phyloP scores from a whole-genome alignment of 2,113 vertebrate species.

The Pomatorhinus ruficollis region DNA sequence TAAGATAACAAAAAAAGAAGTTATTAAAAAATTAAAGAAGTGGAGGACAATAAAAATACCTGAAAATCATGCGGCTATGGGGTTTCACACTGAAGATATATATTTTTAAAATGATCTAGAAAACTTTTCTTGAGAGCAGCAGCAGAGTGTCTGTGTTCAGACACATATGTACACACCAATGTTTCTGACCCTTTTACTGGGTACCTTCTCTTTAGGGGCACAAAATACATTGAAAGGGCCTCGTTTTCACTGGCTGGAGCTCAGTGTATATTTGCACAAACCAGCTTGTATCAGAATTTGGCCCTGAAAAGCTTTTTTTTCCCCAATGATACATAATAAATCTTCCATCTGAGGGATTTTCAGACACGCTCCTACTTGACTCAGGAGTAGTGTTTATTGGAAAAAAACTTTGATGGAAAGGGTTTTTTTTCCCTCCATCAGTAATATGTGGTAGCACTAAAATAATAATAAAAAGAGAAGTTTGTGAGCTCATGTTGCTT shows the following conservation, averaged over 20 bases:
- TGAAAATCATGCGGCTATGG: not conserved
- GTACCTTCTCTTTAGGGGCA: not conserved
- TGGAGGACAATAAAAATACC: not conserved
- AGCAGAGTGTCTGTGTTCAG: not conserved
- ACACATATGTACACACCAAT: fast-evolving
- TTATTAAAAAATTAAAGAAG: not conserved
- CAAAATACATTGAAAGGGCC: not conserved
- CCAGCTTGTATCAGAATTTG: conserved; percentile 34
- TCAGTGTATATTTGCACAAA: not conserved
- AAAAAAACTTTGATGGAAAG: conserved; percentile 43
- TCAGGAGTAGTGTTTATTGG: not conserved
- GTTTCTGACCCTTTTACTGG: not conserved
- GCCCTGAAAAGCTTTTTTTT: not conserved
- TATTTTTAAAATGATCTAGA: not conserved
- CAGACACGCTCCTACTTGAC: conserved; percentile 53
- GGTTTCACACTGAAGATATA: not conserved
- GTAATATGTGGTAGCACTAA: not conserved
- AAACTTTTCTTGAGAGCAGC: not conserved
- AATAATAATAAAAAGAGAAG: conserved; percentile 28
- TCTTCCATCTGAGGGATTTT: conserved; percentile 51
- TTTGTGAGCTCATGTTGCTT: conserved; percentile 54
- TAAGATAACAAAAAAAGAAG: not conserved
- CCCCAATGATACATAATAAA: conserved; percentile 43
- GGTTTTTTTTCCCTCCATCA: not conserved
- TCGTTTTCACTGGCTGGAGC: not conserved